Conservation (phyloP, 2,797 vertebrate genomes). For the Oryzias sinensis region DNA sequence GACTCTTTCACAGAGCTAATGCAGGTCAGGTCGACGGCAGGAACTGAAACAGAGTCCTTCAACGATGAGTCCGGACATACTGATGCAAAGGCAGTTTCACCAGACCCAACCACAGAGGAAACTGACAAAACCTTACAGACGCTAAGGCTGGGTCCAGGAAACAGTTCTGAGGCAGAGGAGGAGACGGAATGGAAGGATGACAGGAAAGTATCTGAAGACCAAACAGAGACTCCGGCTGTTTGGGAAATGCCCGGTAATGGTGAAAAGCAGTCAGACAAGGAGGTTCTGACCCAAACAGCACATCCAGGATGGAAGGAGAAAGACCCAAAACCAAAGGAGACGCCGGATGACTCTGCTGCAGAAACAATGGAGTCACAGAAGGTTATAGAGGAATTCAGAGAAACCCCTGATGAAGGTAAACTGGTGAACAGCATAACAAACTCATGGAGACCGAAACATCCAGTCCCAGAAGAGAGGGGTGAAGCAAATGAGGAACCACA, state of each 20-base stretch:
- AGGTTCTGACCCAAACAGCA: conserved; percentile 41
- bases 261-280: conserved; percentile 58
- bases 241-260: conserved; percentile 53
- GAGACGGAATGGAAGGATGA: conserved; percentile 37
- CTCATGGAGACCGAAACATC: conserved; percentile 25
- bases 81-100: conserved; percentile 7
- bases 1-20: conserved; percentile 11
- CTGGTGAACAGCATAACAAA: conserved; percentile 12
- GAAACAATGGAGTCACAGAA: conserved; percentile 38
- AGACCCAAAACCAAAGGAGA: conserved; percentile 45
- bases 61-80: conserved; percentile 1
- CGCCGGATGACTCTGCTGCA: conserved; percentile 16
- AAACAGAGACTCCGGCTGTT: conserved; percentile 51
- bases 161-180: conserved; percentile 20
- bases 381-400: conserved; percentile 29
- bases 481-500: conserved; percentile 23
- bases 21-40: conserved; percentile 12
- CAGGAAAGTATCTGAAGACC: conserved; percentile 32
- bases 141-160: conserved; percentile 13
- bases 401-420: conserved; percentile 5
- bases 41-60: neutral
- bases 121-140: conserved; percentile 4
- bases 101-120: conserved; percentile 32
- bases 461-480: conserved; percentile 23
- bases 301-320: conserved; percentile 27